These are phyloP conservation scores for Emberiza fucata DNA, from an alignment of 2,113 vertebrate genomes.

Conservation along the genomic window DNA sequence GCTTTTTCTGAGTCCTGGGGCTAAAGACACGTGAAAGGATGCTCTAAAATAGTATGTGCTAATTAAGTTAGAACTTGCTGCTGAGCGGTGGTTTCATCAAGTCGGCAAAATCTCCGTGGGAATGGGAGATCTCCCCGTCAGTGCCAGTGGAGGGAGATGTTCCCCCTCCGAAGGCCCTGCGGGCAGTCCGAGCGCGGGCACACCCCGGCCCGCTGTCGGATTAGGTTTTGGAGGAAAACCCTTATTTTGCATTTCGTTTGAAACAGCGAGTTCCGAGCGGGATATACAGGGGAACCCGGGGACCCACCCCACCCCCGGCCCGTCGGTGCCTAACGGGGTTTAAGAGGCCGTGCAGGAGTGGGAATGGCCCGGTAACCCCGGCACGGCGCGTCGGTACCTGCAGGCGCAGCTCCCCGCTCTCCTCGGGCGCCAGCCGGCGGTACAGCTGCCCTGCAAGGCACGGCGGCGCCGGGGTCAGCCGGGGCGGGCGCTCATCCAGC, in stretches of 20 bases:
- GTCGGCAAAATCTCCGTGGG: accelerated
- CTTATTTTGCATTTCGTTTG: accelerated
- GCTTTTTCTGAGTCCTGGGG: slow-evolving; percentile 57
- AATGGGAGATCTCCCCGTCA: accelerated
- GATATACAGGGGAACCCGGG: too few relatives aligned
- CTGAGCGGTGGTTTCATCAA: too few relatives aligned
- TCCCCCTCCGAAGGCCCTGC: accelerated
- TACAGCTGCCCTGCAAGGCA: slow-evolving; percentile 41
- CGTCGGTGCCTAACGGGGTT: accelerated
- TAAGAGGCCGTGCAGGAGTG: accelerated
- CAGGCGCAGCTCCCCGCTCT: neutral
- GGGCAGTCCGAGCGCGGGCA: neutral
- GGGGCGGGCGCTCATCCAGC: neutral
- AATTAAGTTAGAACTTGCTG: neutral
- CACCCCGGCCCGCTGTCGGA: too few relatives aligned
- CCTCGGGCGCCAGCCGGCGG: neutral
- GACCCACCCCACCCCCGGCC: neutral
- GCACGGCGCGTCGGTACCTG: slow-evolving; percentile 20
- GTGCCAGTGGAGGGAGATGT: accelerated
- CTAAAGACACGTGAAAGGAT: neutral
- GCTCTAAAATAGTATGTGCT: accelerated
- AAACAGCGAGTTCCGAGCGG: too few relatives aligned
- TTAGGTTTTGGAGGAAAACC: neutral
- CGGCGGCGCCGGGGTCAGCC: neutral
- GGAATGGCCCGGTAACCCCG: accelerated